Base-by-base conservation (phyloP, 2,113 vertebrate species). In the Hippocampus comes region DNA sequence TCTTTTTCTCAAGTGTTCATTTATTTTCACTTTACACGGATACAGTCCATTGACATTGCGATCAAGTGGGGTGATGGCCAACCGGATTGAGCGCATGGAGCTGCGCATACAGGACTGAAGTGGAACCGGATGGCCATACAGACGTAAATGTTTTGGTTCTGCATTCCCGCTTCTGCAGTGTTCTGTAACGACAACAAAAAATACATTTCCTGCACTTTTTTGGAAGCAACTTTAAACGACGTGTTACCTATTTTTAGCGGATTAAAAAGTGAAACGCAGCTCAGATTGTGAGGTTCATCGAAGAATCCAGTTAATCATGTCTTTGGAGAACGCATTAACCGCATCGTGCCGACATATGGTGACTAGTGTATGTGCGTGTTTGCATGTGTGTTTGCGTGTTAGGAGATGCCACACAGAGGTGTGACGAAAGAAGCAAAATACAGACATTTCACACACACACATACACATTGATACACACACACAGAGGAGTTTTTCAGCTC, bases 351-450 rank as follows among this genome's bases (percentile, higher is more conserved):
- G 38, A 11, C 59, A 63, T 55, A 49, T 27, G 63, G 60, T 41
- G 69, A 21, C 23, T 69, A 8, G 21, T 63, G 49, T 56, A 42
- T 70, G 74, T 53, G 63, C 57, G 63, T 72, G 72, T 95, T 34
- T 43, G 68, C 38, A 15, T 56, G 67, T 34, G 53, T 34, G 30
- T 72, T 60, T 74, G 73, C 65, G 77, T 67, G 61, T 94, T 94
- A 93, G 93, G 23, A 94, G 95, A 96, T 96, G 92, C 94, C 94
- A 97, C 96, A 97, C 96, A 97, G 94, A 94, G 93, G 94, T 97
- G 95, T 97, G 95, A 97, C 95, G 92, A 97, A 97, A 96, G 94
- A 91, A 94, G 94, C 92, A 95, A 96, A 97, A 96, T 96, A 95
- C 95, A 97, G 95, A 96, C 96, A 96, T 96, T 96, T 75, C 73